These are phyloP conservation scores for Nesogale talazaci DNA, from an alignment of 2,113 vertebrate genomes.

Conservation along the genomic window DNA sequence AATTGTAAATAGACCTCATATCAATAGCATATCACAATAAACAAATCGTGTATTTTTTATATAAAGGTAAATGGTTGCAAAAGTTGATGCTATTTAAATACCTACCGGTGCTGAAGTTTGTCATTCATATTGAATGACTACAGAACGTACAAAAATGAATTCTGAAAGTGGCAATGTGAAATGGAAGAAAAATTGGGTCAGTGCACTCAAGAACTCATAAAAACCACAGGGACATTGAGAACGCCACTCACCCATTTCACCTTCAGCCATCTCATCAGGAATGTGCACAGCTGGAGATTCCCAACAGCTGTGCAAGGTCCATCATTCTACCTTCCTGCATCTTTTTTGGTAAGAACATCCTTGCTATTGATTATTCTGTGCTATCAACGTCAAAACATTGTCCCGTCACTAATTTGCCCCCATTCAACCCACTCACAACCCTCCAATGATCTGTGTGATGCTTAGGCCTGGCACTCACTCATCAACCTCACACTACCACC, in stretches of 20 bases:
- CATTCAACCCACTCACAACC: accelerated
- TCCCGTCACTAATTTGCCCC: neutral
- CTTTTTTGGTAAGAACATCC: neutral
- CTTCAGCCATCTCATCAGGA: neutral
- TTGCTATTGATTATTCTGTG: too few species aligned
- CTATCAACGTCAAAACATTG: neutral
- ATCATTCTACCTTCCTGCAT: neutral
- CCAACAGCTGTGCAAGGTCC: neutral
- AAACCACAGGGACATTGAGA: neutral
- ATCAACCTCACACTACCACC: neutral
- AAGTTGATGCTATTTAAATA: neutral
- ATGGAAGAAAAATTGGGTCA: neutral
- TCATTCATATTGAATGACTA: neutral
- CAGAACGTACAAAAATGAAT: neutral
- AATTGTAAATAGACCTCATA: neutral
- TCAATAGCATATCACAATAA: neutral
- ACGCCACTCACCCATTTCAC: too few species aligned
- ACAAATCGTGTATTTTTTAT: neutral
- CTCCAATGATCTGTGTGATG: neutral
- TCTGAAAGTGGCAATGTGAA: neutral
- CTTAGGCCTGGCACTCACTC: neutral
- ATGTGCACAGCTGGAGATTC: neutral
- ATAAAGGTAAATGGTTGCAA: neutral
- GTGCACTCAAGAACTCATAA: neutral
- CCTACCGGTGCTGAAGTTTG: neutral